Percentiles rank a stretch among this genome's conserved stretches.
These are phyloP conservation scores for Drosophila albomicans DNA, from an alignment of 1,140 invertebrate species.

Conservation along the genomic window DNA sequence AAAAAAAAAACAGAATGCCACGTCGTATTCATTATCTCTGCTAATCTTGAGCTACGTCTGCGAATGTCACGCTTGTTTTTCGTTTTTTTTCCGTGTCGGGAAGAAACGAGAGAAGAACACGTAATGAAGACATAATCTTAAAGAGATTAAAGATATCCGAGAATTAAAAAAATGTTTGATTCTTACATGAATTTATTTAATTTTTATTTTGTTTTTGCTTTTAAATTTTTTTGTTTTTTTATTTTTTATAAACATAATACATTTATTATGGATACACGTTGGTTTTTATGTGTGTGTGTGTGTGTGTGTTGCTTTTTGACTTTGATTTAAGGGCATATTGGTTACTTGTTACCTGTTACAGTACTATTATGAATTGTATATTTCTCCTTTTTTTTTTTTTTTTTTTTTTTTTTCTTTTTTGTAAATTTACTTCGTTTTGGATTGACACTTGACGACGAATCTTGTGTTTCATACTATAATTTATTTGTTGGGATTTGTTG, in stretches of 20 bases:
- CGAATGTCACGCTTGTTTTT: background rate
- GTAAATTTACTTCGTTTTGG: constrained; percentile 73
- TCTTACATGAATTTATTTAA: constrained; percentile 80
- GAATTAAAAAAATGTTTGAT: constrained; percentile 14
- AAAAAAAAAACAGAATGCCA: background rate
- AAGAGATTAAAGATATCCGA: background rate
- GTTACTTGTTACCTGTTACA: constrained; percentile 61
- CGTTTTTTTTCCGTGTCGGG: background rate
- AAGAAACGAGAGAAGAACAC: background rate
- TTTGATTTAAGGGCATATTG: constrained; percentile 80
- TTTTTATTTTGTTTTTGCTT: constrained; percentile 81
- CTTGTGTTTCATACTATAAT: constrained; percentile 58
- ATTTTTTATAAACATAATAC: constrained; percentile 82
- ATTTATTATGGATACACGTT: constrained; percentile 79
- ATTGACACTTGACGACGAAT: constrained; percentile 62
- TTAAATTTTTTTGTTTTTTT: constrained; percentile 75
- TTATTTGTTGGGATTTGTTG: constrained; percentile 72
- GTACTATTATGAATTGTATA: constrained; percentile 64
- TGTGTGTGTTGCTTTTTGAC: constrained; percentile 63
- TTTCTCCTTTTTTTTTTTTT: constrained; percentile 19
- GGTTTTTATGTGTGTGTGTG: constrained; percentile 43
- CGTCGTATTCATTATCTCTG: background rate
- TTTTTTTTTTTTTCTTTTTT: constrained; percentile 26
- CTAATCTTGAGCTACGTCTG: constrained; percentile 1
- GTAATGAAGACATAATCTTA: background rate